phyloP scores from a whole-genome alignment of 2,888 invertebrate species.

The Galerucella pusilla region DNA sequence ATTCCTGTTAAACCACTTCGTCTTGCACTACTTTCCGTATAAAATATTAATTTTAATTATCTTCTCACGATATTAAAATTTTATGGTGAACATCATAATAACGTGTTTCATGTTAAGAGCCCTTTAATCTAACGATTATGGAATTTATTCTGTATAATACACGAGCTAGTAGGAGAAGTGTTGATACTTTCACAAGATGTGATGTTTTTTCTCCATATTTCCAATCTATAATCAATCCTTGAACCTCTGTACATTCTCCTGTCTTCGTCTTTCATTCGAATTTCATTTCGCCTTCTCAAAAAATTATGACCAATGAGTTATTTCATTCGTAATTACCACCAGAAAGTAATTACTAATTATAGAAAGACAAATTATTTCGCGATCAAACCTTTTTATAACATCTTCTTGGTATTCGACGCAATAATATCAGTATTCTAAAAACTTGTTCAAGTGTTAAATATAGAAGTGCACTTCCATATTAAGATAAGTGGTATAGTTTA shows the following conservation, averaged over 20 bases:
- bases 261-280: too few species aligned
- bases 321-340: too few species aligned
- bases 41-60: neutral
- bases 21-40: neutral
- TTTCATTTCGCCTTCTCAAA: too few species aligned
- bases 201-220: too few species aligned
- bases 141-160: neutral
- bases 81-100: neutral
- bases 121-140: neutral
- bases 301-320: too few species aligned
- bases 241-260: too few species aligned
- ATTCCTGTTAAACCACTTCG: neutral
- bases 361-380: too few species aligned
- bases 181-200: too few species aligned
- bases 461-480: neutral
- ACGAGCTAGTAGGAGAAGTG: neutral
- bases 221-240: too few species aligned
- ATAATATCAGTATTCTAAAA: neutral
- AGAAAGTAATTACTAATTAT: too few species aligned
- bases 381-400: neutral
- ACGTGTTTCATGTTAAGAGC: neutral
- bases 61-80: constrained; percentile 5
- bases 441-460: neutral
- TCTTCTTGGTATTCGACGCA: neutral
- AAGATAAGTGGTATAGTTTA: neutral